Percentiles rank a stretch among this genome's conserved stretches.
Conservation (phyloP, 2,797 vertebrate species). For the Tauraco hartlaubi region DNA sequence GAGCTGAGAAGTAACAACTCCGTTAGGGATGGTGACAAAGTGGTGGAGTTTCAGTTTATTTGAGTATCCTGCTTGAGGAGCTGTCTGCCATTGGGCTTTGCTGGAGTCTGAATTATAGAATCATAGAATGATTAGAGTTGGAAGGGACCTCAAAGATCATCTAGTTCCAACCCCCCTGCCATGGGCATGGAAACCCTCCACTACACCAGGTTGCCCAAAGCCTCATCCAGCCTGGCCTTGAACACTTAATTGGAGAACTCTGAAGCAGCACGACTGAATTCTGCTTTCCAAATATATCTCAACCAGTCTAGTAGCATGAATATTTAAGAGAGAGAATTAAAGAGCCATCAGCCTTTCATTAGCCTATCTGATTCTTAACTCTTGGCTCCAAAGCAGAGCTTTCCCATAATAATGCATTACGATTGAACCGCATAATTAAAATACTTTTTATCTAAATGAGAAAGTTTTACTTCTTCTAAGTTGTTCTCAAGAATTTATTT, state of each 20-base stretch:
- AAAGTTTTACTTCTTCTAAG: slow-evolving; percentile 19
- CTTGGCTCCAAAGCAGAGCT: slow-evolving; percentile 20
- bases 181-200: too few species aligned
- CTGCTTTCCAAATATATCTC: not conserved
- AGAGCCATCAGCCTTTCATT: not conserved
- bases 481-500: slow-evolving; percentile 25
- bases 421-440: slow-evolving; percentile 4
- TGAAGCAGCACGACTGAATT: not conserved
- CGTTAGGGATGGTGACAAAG: not conserved
- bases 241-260: not conserved
- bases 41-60: not conserved
- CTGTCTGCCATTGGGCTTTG: not conserved
- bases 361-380: slow-evolving; percentile 37
- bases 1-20: not conserved
- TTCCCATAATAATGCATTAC: slow-evolving; percentile 1
- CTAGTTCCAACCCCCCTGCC: too few species aligned
- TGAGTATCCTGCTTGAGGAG: not conserved
- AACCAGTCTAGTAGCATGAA: not conserved
- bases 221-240: too few species aligned
- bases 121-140: too few species aligned
- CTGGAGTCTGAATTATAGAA: not conserved
- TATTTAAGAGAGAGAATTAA: slow-evolving; percentile 17
- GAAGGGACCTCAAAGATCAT: too few species aligned
- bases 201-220: too few species aligned
- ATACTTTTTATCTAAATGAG: slow-evolving; percentile 49